phyloP scores from a whole-genome alignment of 2,113 vertebrate species.

The Agapornis roseicollis region DNA sequence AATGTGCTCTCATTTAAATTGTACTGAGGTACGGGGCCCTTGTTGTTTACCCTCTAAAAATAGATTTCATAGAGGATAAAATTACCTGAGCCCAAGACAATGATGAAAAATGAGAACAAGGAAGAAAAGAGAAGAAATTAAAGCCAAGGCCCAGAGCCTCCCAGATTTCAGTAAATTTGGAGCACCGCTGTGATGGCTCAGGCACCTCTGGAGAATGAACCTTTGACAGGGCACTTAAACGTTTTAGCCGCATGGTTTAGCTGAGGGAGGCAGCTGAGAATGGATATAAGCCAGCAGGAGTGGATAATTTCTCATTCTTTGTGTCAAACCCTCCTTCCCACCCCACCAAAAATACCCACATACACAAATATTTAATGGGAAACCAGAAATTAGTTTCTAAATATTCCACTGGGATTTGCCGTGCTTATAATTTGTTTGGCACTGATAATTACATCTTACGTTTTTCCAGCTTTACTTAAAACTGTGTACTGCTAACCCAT shows the following conservation, averaged over 20 bases:
- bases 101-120: not conserved
- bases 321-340: not conserved
- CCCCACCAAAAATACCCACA: slow-evolving; percentile 66
- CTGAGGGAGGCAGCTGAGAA: not conserved
- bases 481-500: slow-evolving; percentile 72
- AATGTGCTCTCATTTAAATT: slow-evolving; percentile 31
- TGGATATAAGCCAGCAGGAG: slow-evolving; percentile 21
- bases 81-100: slow-evolving; percentile 20
- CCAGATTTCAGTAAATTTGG: not conserved
- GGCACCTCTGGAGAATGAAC: slow-evolving; percentile 27
- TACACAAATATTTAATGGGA: slow-evolving; percentile 74
- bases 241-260: slow-evolving; percentile 6
- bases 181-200: slow-evolving; percentile 13
- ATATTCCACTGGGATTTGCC: slow-evolving; percentile 75
- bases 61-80: slow-evolving; percentile 4
- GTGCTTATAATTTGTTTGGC: slow-evolving; percentile 80
- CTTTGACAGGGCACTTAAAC: slow-evolving; percentile 17
- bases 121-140: slow-evolving; percentile 14
- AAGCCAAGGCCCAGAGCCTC: not conserved
- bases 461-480: slow-evolving; percentile 80
- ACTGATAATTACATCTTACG: slow-evolving; percentile 77
- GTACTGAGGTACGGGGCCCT: not conserved
- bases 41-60: slow-evolving; percentile 56
- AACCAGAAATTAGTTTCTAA: slow-evolving; percentile 76
- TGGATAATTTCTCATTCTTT: slow-evolving; percentile 5